Base-by-base conservation (phyloP, 2,888 invertebrate genomes). In the Caenorhabditis sulstoni region DNA sequence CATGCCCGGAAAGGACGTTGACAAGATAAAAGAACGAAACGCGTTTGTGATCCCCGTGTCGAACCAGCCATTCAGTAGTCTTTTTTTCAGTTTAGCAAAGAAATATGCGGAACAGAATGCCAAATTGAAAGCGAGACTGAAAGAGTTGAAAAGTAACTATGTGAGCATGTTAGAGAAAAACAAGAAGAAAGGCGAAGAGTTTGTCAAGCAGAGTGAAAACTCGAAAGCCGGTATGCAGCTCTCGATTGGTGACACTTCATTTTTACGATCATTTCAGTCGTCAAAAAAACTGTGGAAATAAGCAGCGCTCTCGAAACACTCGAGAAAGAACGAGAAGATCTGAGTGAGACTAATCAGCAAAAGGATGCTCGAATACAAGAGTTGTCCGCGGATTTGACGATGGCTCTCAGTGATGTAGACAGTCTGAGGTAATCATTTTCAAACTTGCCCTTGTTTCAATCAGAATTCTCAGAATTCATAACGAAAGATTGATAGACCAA, bases 51-150 rank as follows among this genome's bases (percentile, higher is more conserved):
- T 41, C 11, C 11, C 2, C 11, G 41, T 41, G 11, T 3, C 7
- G 3, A 14, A 41, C 4, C 11, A 11, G 11, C 11, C 41, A 41
- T 8, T 29, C 29, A 7, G 7, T 29, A 5, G 29, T 7, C 7
- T 29, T 3, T 5, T 5, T 16, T 73, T 70, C 29, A 82, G 82
- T 41, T 29, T 83, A 39, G 83, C 81, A 7, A 81, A 83, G 49
- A 64, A 67, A 7, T 81, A 83, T 39, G 73, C 76, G 3, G 81
- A 81, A 29, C 83, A 83, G 29, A 83, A 83, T 37, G 76, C 66
- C 3, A 65, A 67, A 16, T 20, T 83, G 41, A 79, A 79, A 44
- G 53, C 68, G 7, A 59, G 68, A 35, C 29, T 83, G 20, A 79
- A 74, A 66, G 67, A 79, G 35, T 52, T 83, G 44, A 71, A 67